phyloP scores from a whole-genome alignment of 1,140 invertebrate genomes.

The Aleiodes sp. region DNA sequence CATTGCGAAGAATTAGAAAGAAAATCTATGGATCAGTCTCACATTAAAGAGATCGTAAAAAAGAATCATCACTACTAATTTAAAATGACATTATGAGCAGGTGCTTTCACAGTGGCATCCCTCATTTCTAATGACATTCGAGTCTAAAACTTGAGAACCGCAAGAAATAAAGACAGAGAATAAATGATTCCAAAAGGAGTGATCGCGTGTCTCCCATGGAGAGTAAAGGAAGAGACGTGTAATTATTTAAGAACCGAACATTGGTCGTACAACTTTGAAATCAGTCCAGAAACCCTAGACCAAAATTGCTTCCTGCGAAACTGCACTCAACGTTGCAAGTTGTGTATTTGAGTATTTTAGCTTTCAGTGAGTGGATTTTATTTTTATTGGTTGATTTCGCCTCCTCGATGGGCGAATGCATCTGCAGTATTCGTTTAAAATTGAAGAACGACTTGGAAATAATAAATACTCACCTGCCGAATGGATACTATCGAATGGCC shows the following conservation, averaged over 20 bases:
- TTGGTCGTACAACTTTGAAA: neutral
- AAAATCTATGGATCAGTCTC: neutral
- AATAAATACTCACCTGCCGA: constrained; percentile 35
- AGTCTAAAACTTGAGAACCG: neutral
- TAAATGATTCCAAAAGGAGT: constrained; percentile 11
- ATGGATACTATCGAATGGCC: constrained; percentile 22
- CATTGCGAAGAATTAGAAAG: neutral
- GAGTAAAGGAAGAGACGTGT: constrained; percentile 22
- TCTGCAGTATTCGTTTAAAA: neutral
- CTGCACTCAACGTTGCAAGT: constrained; percentile 1
- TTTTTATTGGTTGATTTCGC: neutral
- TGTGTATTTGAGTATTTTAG: constrained; percentile 5
- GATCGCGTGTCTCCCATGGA: constrained; percentile 40
- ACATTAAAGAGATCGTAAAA: neutral
- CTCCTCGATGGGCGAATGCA: constrained; percentile 14
- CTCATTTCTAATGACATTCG: constrained; percentile 38
- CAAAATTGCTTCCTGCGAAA: constrained; percentile 48
- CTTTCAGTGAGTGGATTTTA: constrained; percentile 35
- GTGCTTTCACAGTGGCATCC: constrained; percentile 37
- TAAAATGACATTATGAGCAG: constrained; percentile 37
- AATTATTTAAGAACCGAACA: constrained; percentile 37
- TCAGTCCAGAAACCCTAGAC: constrained; percentile 35
- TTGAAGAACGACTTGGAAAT: neutral
- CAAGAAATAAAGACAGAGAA: neutral
- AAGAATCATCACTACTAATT: constrained; percentile 3